phyloP scores from a whole-genome alignment of 2,113 vertebrate species.

The Rissa tridactyla region DNA sequence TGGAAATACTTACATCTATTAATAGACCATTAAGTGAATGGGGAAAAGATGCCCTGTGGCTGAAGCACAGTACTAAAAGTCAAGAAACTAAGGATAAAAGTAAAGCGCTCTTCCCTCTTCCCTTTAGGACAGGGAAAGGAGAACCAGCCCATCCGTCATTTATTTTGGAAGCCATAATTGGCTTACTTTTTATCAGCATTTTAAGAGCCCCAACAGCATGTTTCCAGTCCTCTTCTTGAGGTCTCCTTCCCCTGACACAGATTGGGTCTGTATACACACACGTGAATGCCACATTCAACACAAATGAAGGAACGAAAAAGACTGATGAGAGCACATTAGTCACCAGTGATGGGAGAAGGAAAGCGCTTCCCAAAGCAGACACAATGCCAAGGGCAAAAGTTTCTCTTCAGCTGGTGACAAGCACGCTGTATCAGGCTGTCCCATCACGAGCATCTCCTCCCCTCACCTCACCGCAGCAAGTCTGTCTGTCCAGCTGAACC shows the following conservation, averaged over 20 bases:
- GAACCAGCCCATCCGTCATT: neutral
- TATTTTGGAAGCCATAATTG: neutral
- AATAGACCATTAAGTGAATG: neutral
- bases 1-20: neutral
- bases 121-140: neutral
- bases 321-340: neutral
- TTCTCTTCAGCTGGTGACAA: neutral
- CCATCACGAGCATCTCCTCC: neutral
- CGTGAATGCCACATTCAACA: neutral
- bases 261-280: neutral
- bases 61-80: neutral
- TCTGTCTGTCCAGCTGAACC: neutral
- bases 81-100: neutral
- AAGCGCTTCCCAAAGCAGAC: accelerated
- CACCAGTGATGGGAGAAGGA: neutral
- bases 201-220: neutral
- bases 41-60: neutral
- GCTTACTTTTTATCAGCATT: neutral
- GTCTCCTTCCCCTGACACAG: neutral
- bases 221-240: neutral
- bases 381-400: neutral
- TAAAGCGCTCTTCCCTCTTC: neutral
- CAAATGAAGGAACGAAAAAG: neutral
- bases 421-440: neutral
- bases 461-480: neutral